Conservation (phyloP, 30 jellyfish, hydroid and myxozoan genomes). For the Aurelia sp. region DNA sequence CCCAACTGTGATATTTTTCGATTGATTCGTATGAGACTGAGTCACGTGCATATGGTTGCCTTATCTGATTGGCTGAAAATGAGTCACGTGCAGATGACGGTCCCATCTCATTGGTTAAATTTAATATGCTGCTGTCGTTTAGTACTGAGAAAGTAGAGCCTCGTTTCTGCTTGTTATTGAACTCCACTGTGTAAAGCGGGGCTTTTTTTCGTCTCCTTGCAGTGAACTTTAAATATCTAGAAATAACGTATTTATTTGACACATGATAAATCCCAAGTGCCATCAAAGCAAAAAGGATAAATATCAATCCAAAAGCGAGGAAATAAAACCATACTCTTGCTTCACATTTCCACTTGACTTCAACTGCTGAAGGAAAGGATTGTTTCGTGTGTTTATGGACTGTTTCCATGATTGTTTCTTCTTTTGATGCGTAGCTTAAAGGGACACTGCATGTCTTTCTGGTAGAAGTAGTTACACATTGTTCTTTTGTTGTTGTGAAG, state of each 20-base stretch:
- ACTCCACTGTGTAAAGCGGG: too few relatives aligned
- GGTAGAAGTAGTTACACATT: conserved; percentile 43
- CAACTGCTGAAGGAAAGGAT: conserved; percentile 40
- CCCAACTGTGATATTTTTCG: conserved; percentile 32
- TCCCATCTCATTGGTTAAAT: too few relatives aligned
- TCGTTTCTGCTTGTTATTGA: too few relatives aligned
- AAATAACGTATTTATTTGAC: neutral
- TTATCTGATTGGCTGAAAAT: neutral
- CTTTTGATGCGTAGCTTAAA: conserved; percentile 45
- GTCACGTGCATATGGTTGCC: neutral
- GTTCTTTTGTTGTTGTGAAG: conserved; percentile 37
- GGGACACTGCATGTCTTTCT: conserved; percentile 40
- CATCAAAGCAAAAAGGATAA: neutral
- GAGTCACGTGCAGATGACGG: neutral
- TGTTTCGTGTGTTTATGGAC: conserved; percentile 13
- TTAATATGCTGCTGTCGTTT: too few relatives aligned
- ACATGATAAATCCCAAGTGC: neutral
- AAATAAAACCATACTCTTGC: conserved; percentile 71
- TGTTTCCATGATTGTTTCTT: conserved; percentile 57
- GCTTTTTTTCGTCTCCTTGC: neutral
- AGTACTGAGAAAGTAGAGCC: too few relatives aligned
- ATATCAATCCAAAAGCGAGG: conserved; percentile 18
- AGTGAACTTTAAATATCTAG: neutral
- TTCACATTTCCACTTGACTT: conserved; percentile 70
- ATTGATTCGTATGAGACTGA: conserved; percentile 52